These are phyloP conservation scores for Meloe dianella DNA, from an alignment of 2,888 invertebrate species.

Conservation along the genomic window DNA sequence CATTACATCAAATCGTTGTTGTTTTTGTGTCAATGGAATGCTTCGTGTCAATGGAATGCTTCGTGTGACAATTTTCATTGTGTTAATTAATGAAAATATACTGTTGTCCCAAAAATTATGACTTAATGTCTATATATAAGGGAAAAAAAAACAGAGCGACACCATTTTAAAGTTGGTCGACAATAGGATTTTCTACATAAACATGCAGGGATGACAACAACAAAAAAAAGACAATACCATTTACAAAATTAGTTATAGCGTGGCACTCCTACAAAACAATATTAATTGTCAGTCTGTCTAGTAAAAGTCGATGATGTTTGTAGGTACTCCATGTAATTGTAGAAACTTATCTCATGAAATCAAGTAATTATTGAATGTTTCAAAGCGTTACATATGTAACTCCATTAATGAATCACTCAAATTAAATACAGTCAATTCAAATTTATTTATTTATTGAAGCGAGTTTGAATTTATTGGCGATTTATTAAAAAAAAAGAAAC, in stretches of 20 bases:
- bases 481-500: not conserved
- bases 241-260: conserved; percentile 46
- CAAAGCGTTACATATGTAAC: conserved; percentile 32
- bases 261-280: conserved; percentile 49
- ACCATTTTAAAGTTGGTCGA: conserved; percentile 11
- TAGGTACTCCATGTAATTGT: conserved; percentile 43
- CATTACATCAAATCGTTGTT: not conserved
- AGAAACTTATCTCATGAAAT: conserved; percentile 55
- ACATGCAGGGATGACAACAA: not conserved
- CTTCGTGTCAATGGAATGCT: not conserved
- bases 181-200: conserved; percentile 23
- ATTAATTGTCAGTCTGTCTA: conserved; percentile 45
- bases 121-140: not conserved
- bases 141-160: not conserved
- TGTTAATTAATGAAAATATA: not conserved
- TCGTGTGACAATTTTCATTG: not conserved
- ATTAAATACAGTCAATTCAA: conserved; percentile 38
- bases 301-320: conserved; percentile 34
- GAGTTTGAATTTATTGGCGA: not conserved
- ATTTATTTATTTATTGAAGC: no score
- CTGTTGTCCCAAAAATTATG: not conserved
- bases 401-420: conserved; percentile 38
- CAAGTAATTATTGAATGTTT: conserved; percentile 51
- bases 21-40: conserved; percentile 1
- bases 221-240: conserved; percentile 38